phyloP scores from a whole-genome alignment of 2,797 vertebrate species.

The Xenops minutus region DNA sequence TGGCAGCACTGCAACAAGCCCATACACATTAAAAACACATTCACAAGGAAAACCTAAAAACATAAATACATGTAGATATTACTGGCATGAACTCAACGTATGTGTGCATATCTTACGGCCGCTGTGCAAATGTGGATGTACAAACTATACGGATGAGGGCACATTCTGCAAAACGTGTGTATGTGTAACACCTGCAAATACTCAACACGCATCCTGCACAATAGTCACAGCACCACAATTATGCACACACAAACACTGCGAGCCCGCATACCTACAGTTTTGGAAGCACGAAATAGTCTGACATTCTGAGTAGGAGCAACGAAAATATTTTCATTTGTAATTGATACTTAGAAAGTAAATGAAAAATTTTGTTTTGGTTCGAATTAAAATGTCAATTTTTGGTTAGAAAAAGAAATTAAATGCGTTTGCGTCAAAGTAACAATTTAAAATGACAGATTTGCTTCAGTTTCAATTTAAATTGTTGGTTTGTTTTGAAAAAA shows the following conservation, averaged over 20 bases:
- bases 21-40: slow-evolving; percentile 5
- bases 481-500: slow-evolving; percentile 39
- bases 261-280: neutral
- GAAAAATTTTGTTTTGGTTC: slow-evolving; percentile 47
- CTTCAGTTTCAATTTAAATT: neutral
- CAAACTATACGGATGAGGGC: neutral
- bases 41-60: slow-evolving; percentile 9
- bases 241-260: neutral
- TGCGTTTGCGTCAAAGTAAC: slow-evolving; percentile 12
- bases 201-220: slow-evolving; percentile 14
- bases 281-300: neutral
- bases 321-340: slow-evolving; percentile 60
- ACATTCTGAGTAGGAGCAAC: neutral
- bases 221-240: slow-evolving; percentile 5
- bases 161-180: neutral
- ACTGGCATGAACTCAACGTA: neutral
- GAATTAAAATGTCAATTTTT: slow-evolving; percentile 45
- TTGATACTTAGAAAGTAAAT: slow-evolving; percentile 53
- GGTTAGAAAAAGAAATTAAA: slow-evolving; percentile 44
- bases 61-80: neutral
- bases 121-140: neutral
- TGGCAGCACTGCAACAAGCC: slow-evolving; percentile 5
- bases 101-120: neutral
- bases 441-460: slow-evolving; percentile 49
- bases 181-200: slow-evolving; percentile 28